Base-by-base conservation (phyloP, 1,140 invertebrate genomes). In the Ctenoplectra terminalis region DNA sequence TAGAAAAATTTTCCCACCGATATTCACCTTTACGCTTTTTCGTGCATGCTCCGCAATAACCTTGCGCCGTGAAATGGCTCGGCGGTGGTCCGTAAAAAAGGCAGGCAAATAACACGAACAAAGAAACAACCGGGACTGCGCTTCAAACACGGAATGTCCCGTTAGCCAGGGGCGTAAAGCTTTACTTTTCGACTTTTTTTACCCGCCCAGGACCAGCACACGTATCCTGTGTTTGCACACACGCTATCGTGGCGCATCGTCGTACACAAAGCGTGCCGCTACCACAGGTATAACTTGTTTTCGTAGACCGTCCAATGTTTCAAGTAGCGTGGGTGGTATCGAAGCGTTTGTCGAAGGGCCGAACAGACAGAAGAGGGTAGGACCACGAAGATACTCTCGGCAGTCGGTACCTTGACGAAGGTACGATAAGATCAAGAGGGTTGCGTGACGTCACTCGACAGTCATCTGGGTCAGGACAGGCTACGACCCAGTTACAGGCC, bases 381-480 rank as follows among this genome's bases (percentile, higher is more conserved):
- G 9, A 43, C 43, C 20, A 20, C 50, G 63, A 37, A 46, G 58
- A 72, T 43, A 29, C 50, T 43, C 66, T 73, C 23, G 11, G 43
- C 6, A 29, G 15, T 40, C 69, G 46, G 37, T 48, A 50, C 58
- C 69, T 80, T 63, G 77, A 69, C 74, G 29, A 73, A 61, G 17
- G 56, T 64, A 54, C 61, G 43, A 58, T 56, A 80, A 78, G 74
- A 83, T 75, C 54, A 79, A 86, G 84, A 70, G 76, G 80, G 74
- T 67, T 82, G 78, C 56, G 74, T 92, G 92, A 92, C 92, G 92
- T 93, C 93, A 93, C 87, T 50, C 81, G 54, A 72, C 76, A 87
- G 82, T 92, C 92, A 93, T 92, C 89, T 91, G 89, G 92, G 92
- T 93, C 92, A 92, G 90, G 87, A 92, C 90, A 81, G 82, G 84